Conservation (phyloP, 2,797 vertebrate species). For the Hoplostethus mediterraneus region DNA sequence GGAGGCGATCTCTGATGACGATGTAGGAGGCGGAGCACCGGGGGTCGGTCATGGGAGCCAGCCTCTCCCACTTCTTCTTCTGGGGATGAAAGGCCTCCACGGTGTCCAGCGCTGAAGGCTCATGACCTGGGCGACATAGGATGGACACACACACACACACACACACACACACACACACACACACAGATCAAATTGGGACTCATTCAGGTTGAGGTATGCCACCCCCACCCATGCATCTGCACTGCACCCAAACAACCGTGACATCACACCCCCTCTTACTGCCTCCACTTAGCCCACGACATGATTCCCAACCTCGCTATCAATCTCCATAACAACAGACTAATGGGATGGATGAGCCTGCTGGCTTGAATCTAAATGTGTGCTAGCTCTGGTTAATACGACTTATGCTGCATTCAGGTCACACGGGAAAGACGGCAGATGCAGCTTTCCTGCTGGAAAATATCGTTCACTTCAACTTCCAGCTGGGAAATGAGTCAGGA, state of each 20-base stretch:
- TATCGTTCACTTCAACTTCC: too few species aligned
- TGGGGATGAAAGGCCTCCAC: constrained; percentile 93
- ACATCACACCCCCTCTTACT: background rate
- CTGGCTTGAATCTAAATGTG: background rate
- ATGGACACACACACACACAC: constrained; percentile 17
- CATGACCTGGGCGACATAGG: constrained; percentile 89
- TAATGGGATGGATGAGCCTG: background rate
- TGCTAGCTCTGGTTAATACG: background rate
- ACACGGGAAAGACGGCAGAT: too few species aligned
- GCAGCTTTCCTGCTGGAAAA: too few species aligned
- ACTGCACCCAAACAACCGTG: too few species aligned
- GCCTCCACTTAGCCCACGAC: too few species aligned
- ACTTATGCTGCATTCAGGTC: too few species aligned
- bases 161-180: constrained; percentile 1
- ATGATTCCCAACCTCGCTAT: background rate
- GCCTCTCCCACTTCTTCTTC: constrained; percentile 93
- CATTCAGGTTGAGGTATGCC: too few species aligned
- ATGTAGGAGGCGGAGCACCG: constrained; percentile 95
- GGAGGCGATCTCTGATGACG: constrained; percentile 90
- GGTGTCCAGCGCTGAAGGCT: constrained; percentile 93
- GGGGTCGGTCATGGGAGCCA: constrained; percentile 92
- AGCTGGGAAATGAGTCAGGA: too few species aligned
- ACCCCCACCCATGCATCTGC: too few species aligned
- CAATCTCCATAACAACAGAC: background rate
- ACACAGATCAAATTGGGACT: background rate